phyloP scores from a whole-genome alignment of 2,888 invertebrate genomes.

The Nemurella pictetii region DNA sequence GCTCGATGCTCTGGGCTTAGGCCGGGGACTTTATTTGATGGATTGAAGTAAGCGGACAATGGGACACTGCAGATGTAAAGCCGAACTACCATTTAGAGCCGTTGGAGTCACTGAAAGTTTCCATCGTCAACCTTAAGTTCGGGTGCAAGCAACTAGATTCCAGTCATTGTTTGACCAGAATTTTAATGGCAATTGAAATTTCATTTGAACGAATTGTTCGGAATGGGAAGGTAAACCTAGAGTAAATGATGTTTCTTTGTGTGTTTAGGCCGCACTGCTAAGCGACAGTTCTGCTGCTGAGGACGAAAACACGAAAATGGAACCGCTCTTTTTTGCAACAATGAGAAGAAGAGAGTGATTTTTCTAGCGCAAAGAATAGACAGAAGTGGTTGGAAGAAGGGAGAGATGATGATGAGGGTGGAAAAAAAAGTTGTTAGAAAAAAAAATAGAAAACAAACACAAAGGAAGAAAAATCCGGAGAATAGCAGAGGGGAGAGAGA shows the following conservation, averaged over 20 bases:
- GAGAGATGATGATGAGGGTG: neutral
- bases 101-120: neutral
- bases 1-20: neutral
- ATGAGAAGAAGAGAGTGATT: neutral
- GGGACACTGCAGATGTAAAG: neutral
- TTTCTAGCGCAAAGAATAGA: neutral
- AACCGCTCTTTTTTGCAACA: neutral
- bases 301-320: neutral
- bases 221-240: neutral
- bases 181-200: neutral
- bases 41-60: neutral
- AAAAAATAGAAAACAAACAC: neutral
- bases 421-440: neutral
- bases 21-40: slow-evolving; percentile 5
- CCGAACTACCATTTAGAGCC: neutral
- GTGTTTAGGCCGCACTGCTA: neutral
- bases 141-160: neutral
- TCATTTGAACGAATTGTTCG: neutral
- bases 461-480: neutral
- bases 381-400: neutral
- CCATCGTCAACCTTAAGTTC: neutral
- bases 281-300: neutral
- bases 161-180: neutral
- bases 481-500: neutral
- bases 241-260: neutral